Evolutionary conservation across 2,888 invertebrate species (phyloP), one percentile per base, ranked within the genome.

Genomic region (Drosophila flavopinicola): DNA sequence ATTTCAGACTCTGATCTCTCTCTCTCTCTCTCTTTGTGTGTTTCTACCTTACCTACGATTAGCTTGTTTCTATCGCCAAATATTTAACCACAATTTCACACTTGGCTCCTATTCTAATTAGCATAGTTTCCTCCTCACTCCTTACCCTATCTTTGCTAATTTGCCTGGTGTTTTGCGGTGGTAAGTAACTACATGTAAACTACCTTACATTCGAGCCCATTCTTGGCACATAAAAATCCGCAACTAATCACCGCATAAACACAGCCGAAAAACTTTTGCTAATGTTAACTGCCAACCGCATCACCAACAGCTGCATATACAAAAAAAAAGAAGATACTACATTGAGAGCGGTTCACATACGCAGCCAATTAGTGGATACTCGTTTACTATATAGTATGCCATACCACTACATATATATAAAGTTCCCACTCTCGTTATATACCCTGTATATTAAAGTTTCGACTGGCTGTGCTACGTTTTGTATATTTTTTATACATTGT

Each of bases 201-300:
- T 53, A 56, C 47, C 68, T 41, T 35, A 39, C 27, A 64, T 68
- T 73, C 51, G 44, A 45, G 66, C 54, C 44, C 45, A 73, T 73
- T 42, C 54, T 52, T 45, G 48, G 51, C 63, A 54, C 66, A 70
- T 73, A 76, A 73, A 76, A 75, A 75, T 75, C 70, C 64, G 35
- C 54, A 70, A 76, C 75, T 75, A 78, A 80, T 78, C 67, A 70
- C 70, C 60, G 74, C 67, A 74, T 74, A 75, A 74, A 75, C 59
- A 66, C 48, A 63, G 70, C 44, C 71, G 32, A 72, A 74, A 73
- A 75, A 75, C 66, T 77, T 77, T 73, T 41, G 15, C 61, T 57
- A 58, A 72, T 69, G 63, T 56, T 61, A 64, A 64, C 67, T 56
- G 51, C 63, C 67, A 32, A 67, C 41, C 53, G 57, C 59, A 57